These are phyloP conservation scores for Egretta garzetta DNA, from an alignment of 2,113 vertebrate genomes.

Conservation along the genomic window DNA sequence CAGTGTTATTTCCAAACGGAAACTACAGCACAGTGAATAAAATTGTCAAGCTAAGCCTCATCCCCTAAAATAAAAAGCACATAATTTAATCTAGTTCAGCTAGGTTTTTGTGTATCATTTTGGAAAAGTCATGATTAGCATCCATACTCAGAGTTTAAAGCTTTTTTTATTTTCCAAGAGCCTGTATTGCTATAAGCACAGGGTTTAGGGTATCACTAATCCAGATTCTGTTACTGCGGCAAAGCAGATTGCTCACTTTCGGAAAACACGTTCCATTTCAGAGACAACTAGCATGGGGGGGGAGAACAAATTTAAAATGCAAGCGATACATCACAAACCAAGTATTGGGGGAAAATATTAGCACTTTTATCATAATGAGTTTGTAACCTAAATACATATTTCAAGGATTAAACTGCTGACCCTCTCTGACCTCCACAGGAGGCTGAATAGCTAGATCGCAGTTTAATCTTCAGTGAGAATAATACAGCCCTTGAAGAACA, in stretches of 20 bases:
- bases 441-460: not conserved
- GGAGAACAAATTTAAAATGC: not conserved
- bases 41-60: not conserved
- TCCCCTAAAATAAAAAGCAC: not conserved
- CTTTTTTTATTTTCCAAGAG: not conserved
- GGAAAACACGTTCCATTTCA: not conserved
- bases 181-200: not conserved
- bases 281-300: not conserved
- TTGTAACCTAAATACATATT: constrained; percentile 58
- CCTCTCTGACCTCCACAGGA: not conserved
- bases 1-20: not conserved
- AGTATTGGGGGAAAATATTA: constrained; percentile 23
- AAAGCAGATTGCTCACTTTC: not conserved
- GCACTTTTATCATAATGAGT: constrained; percentile 47
- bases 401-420: constrained; percentile 46
- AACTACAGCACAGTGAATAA: not conserved
- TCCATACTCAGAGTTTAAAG: not conserved
- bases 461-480: constrained; percentile 55
- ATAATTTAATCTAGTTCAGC: constrained; percentile 20
- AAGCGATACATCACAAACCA: constrained; percentile 1
- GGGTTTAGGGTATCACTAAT: constrained; percentile 13
- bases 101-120: not conserved
- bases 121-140: not conserved
- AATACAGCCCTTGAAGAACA: not conserved
- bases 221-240: not conserved